Conservation (phyloP, 2,888 invertebrate genomes). For the Troglohyphantes excavatus region DNA sequence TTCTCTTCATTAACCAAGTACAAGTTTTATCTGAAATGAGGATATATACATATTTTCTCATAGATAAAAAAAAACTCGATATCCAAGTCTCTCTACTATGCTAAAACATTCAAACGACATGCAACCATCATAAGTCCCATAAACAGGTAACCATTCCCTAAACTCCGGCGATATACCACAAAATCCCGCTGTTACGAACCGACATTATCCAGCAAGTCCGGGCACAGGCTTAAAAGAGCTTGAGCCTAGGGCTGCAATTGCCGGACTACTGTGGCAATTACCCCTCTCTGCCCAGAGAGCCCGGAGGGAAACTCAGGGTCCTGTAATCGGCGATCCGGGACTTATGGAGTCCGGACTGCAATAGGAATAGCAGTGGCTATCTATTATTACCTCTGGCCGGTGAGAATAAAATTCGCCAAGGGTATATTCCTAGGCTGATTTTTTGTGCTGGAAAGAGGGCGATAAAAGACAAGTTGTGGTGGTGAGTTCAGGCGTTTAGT, state of each 20-base stretch:
- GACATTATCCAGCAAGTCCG: constrained; percentile 62
- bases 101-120: constrained; percentile 4
- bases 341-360: constrained; percentile 67
- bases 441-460: constrained; percentile 45
- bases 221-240: constrained; percentile 53
- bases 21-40: neutral
- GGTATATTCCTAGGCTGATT: constrained; percentile 27
- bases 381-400: constrained; percentile 60
- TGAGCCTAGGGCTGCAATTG: constrained; percentile 65
- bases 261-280: constrained; percentile 76
- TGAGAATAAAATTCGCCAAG: constrained; percentile 69
- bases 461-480: constrained; percentile 59
- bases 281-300: constrained; percentile 68
- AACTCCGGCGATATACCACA: constrained; percentile 28
- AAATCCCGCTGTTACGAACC: constrained; percentile 42
- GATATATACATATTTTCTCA: neutral
- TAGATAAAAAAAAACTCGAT: neutral
- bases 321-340: constrained; percentile 75
- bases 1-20: neutral
- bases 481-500: constrained; percentile 52
- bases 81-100: neutral
- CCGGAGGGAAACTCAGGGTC: constrained; percentile 63
- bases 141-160: constrained; percentile 47
- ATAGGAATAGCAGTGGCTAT: constrained; percentile 58
- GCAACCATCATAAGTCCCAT: constrained; percentile 9